Evolutionary conservation across 2,888 invertebrate genomes (phyloP).

Genomic region (Biston betularia): DNA sequence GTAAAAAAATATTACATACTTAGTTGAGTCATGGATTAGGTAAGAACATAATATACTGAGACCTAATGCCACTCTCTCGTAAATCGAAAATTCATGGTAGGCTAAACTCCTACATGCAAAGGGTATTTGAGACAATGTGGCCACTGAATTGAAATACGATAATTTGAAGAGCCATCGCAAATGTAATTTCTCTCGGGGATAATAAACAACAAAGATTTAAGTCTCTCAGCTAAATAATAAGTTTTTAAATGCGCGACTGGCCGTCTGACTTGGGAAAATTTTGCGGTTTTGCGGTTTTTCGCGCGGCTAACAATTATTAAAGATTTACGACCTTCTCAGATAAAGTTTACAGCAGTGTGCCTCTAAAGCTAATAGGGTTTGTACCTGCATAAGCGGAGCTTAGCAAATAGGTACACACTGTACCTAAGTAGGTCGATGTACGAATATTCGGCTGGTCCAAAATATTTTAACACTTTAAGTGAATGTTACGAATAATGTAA

Average conservation of each 20-base stretch:
- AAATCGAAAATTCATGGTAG: neutral
- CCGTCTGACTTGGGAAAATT: no score
- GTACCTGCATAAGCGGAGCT: slow-evolving; percentile 45
- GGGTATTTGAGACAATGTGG: neutral
- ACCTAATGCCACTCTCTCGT: neutral
- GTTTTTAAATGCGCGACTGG: neutral
- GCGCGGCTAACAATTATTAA: no score
- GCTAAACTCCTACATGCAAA: neutral
- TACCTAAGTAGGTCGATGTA: slow-evolving; percentile 27
- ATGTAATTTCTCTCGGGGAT: neutral
- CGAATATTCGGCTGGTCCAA: slow-evolving; percentile 38
- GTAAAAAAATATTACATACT: neutral
- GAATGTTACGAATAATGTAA: slow-evolving; percentile 29
- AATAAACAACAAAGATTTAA: no score
- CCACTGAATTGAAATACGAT: slow-evolving; percentile 1
- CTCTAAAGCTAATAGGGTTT: slow-evolving; percentile 6
- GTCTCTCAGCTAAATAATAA: neutral
- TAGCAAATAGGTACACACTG: slow-evolving; percentile 25
- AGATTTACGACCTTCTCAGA: no score
- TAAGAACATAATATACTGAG: neutral
- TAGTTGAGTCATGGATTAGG: neutral
- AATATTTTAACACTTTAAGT: slow-evolving; percentile 40
- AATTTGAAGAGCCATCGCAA: neutral
- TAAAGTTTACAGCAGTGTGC: neutral
- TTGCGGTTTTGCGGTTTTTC: no score